Base-by-base conservation (phyloP, 2,888 invertebrate species). In the Chouioia cunea region DNA sequence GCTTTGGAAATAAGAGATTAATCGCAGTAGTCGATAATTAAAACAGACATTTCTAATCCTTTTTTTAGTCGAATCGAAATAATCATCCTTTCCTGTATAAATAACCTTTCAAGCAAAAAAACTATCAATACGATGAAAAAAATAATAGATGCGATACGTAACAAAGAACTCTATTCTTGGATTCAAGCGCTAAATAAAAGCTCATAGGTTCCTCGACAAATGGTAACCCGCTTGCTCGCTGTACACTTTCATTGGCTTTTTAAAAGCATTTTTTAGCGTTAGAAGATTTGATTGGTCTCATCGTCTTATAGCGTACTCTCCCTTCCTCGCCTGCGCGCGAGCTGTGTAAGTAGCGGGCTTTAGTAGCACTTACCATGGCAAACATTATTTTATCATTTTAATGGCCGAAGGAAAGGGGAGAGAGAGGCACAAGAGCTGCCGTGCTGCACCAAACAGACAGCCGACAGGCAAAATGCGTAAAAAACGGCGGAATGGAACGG, bases 311-410 rank as follows among this genome's bases (percentile, higher is more conserved):
- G 2, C 44, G 8, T 50, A n/a, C 27, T 15, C 18, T 12, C n/a
- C 3, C 44, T 8, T 16, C 8, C 56, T n/a, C 22, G 12, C 23
- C 43, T 53, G 20, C 67, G 50, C 57, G 23, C 58, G 53, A 14
- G 46, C 44, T 56, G 66, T 70, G 59, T 80, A 79, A 80, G 79
- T 79, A 78, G 79, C 76, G 62, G 76, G 76, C 77, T 81, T 81
- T 81, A 81, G 78, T 77, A 79, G 76, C 82, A 84, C 83, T 84
- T 83, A 81, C 79, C 81, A 81, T 78, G 76, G 82, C 83, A 84
- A 84, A 83, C 81, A 83, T 83, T 84, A 81, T 84, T 84, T 82
- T 81, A 84, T 83, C 82, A 84, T 84, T 84, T 82, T 81, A 83
- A 83, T 82, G 79, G 82, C 76, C 77, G 73, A 75, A 75, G 48